phyloP scores from a whole-genome alignment of 2,797 vertebrate species.

The Atherinosoma microstoma region DNA sequence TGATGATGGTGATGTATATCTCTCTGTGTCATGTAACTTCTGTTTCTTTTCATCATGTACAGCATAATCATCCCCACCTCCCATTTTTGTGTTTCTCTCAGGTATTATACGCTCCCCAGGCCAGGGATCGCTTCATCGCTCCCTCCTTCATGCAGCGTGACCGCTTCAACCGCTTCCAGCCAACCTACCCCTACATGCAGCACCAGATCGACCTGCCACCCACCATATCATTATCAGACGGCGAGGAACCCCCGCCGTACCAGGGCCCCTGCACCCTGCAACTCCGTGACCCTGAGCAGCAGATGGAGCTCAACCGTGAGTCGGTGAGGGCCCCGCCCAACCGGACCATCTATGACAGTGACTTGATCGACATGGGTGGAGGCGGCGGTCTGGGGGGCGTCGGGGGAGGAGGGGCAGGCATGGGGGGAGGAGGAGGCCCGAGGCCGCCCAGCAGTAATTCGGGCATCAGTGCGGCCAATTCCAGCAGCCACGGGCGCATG shows the following conservation, averaged over 20 bases:
- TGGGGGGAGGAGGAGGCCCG: slow-evolving; percentile 85
- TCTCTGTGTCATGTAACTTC: too few species aligned
- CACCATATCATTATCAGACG: slow-evolving; percentile 95
- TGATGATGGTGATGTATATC: too few species aligned
- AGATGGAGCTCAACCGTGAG: slow-evolving; percentile 97
- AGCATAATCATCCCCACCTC: too few species aligned
- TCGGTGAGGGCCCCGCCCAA: slow-evolving; percentile 95
- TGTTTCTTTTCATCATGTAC: neutral
- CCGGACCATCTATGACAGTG: slow-evolving; percentile 94
- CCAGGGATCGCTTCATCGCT: slow-evolving; percentile 82
- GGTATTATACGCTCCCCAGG: slow-evolving; percentile 86
- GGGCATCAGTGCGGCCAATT: slow-evolving; percentile 93
- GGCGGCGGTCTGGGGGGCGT: slow-evolving; percentile 54
- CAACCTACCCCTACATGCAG: slow-evolving; percentile 95
- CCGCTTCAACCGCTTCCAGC: slow-evolving; percentile 93
- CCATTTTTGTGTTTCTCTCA: too few species aligned
- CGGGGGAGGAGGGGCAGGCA: slow-evolving; percentile 44
- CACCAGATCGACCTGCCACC: slow-evolving; percentile 96
- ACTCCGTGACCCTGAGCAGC: slow-evolving; percentile 95
- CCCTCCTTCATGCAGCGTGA: slow-evolving; percentile 92
- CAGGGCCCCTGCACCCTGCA: slow-evolving; percentile 96
- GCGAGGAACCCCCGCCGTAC: slow-evolving; percentile 96
- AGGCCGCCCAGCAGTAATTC: slow-evolving; percentile 97
- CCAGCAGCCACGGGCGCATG: slow-evolving; percentile 91
- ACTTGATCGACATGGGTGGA: slow-evolving; percentile 80